Evolutionary conservation across 2,797 vertebrate genomes (phyloP).

Genomic region (Tenualosa thibaudeaui): DNA sequence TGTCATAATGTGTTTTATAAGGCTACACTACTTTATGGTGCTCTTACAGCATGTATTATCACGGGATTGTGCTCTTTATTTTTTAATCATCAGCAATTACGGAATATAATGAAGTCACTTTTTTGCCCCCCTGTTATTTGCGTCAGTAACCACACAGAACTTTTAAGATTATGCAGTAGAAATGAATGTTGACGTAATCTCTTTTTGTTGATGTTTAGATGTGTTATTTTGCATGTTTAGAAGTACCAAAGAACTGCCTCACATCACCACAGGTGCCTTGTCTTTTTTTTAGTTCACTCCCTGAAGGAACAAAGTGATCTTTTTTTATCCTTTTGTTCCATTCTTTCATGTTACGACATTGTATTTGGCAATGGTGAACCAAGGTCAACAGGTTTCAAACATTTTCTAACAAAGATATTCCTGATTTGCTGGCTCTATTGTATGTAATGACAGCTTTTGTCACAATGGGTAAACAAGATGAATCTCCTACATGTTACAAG

Average conservation of each 20-base stretch:
- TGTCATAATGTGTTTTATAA: slow-evolving; percentile 1
- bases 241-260: slow-evolving; percentile 17
- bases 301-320: background rate
- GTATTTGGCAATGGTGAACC: background rate
- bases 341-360: background rate
- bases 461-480: background rate
- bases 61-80: background rate
- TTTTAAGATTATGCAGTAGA: background rate
- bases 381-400: background rate
- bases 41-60: background rate
- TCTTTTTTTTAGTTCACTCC: background rate
- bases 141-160: background rate
- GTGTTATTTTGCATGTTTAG: background rate
- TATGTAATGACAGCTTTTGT: background rate
- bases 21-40: background rate
- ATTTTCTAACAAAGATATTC: background rate
- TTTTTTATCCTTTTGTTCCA: background rate
- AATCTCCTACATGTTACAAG: background rate
- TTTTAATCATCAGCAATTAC: background rate
- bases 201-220: background rate
- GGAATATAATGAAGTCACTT: background rate
- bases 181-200: background rate
- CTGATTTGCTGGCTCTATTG: background rate
- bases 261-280: background rate
- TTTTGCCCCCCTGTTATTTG: background rate